Conservation (phyloP, 1,140 invertebrate species). For the Pararge aegeria region DNA sequence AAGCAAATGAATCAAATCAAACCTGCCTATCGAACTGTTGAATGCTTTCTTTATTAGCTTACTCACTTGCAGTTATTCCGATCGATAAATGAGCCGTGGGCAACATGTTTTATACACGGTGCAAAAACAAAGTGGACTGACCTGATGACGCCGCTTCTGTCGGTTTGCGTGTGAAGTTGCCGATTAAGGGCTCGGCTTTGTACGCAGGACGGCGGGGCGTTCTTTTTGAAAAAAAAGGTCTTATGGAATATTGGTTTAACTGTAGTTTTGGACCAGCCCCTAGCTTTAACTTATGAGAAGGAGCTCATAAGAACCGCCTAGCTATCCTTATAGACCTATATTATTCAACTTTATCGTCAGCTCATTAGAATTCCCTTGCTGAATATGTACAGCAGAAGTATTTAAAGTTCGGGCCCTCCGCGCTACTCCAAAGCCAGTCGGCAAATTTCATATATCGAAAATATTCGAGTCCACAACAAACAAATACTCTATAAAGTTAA, state of each 20-base stretch:
- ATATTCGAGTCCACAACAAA: too few relatives aligned
- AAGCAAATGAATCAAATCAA: too few relatives aligned
- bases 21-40: conserved; percentile 23
- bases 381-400: too few relatives aligned
- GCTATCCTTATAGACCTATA: too few relatives aligned
- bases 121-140: conserved; percentile 75
- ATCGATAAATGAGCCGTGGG: conserved; percentile 65
- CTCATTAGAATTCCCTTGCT: too few relatives aligned
- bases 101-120: conserved; percentile 67
- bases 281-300: too few relatives aligned
- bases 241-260: not conserved
- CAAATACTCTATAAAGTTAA: too few relatives aligned
- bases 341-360: too few relatives aligned
- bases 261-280: not conserved
- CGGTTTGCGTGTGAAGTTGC: conserved; percentile 54
- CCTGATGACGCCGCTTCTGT: conserved; percentile 52
- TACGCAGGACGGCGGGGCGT: conserved; percentile 7
- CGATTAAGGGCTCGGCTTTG: conserved; percentile 17
- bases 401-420: too few relatives aligned
- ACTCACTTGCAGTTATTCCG: conserved; percentile 56
- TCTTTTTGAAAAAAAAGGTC: conserved; percentile 2
- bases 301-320: too few relatives aligned
- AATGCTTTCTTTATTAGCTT: conserved; percentile 60
- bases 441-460: too few relatives aligned
- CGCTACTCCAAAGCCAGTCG: too few relatives aligned